A percentile compares a stretch with the other conserved stretches of the same genome.
Conservation (phyloP, 2,797 vertebrate genomes). For the Mormyrus hasselquistii region DNA sequence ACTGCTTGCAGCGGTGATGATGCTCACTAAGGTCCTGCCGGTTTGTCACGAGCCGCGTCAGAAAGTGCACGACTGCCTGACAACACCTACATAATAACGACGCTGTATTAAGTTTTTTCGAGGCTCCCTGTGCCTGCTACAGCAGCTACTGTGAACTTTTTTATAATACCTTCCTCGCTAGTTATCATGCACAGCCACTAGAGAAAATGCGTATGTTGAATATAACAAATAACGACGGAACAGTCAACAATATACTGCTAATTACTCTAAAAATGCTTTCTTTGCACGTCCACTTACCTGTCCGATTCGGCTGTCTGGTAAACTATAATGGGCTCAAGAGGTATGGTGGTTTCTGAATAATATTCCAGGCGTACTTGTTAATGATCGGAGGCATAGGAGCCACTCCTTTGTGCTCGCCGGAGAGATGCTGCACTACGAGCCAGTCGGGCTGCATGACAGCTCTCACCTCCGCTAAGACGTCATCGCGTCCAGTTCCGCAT, state of each 20-base stretch:
- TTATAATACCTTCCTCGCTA: neutral
- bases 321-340: neutral
- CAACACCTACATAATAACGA: neutral
- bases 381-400: neutral
- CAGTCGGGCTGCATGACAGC: neutral
- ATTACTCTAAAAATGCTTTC: neutral
- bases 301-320: neutral
- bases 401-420: neutral
- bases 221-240: neutral
- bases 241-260: neutral
- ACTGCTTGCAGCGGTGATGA: neutral
- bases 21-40: neutral
- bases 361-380: neutral
- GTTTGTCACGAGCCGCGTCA: neutral
- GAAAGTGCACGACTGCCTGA: neutral
- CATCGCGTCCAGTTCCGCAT: slow-evolving; percentile 1
- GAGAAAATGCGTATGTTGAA: neutral
- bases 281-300: neutral
- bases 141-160: neutral
- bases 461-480: neutral
- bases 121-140: neutral
- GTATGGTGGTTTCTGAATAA: neutral
- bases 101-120: neutral
- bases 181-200: neutral
- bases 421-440: neutral